phyloP scores from a whole-genome alignment of 2,113 vertebrate genomes.

The Otolemur garnettii region DNA sequence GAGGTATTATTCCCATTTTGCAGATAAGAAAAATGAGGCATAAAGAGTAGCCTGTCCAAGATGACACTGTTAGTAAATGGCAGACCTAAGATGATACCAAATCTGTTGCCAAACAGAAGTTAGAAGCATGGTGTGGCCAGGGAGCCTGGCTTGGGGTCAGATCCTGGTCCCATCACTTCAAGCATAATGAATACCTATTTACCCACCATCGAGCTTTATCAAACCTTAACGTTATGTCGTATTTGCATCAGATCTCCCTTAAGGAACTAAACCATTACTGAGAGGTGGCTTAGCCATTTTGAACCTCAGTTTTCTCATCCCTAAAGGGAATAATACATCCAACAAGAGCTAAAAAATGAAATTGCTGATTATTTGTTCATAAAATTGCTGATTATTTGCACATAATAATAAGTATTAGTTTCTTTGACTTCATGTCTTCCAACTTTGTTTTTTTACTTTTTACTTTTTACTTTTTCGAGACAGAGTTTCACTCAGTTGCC shows the following conservation, averaged over 20 bases:
- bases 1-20: not conserved
- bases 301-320: conserved; percentile 26
- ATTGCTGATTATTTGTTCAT: not conserved
- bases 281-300: not conserved
- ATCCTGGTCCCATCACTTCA: not conserved
- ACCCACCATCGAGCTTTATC: conserved; percentile 56
- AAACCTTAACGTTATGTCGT: conserved; percentile 69
- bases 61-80: not conserved
- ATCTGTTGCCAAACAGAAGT: not conserved
- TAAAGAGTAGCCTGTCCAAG: not conserved
- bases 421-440: conserved; percentile 17
- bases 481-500: too few species aligned
- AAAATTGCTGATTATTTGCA: not conserved
- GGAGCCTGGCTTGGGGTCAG: not conserved
- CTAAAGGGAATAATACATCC: not conserved
- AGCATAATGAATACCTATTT: conserved; percentile 56
- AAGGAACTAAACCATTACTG: conserved; percentile 56
- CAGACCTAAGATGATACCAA: not conserved
- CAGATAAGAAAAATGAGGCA: not conserved
- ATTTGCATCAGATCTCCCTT: conserved; percentile 65
- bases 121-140: not conserved
- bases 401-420: conserved; percentile 20
- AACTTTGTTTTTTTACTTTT: not conserved
- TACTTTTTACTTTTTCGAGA: too few species aligned
- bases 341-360: not conserved